These are phyloP conservation scores for Cheilosia grossa DNA, from an alignment of 2,888 invertebrate genomes.

Conservation along the genomic window DNA sequence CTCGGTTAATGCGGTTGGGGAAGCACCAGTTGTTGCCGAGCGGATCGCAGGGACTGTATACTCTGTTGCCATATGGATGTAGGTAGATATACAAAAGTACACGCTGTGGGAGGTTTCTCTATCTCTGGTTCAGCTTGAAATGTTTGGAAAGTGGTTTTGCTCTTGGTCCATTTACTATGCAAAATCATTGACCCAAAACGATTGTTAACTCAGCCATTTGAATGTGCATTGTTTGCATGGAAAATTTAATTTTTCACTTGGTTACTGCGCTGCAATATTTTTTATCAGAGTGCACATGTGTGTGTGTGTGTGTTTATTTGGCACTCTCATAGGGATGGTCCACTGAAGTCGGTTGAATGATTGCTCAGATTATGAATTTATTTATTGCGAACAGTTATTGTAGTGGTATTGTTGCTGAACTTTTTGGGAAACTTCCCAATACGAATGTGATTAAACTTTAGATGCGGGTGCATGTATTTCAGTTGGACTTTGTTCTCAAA, in stretches of 20 bases:
- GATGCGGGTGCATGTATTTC: too few relatives aligned
- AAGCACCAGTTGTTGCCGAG: conserved; percentile 39
- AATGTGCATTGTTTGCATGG: conserved; percentile 68
- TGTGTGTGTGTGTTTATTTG: conserved; percentile 20
- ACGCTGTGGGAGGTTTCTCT: conserved; percentile 2
- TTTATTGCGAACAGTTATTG: background rate
- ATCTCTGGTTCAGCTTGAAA: background rate
- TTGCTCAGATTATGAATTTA: conserved; percentile 25
- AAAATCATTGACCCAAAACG: conserved; percentile 69
- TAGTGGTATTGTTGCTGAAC: background rate
- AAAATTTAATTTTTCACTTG: conserved; percentile 59
- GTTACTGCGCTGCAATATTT: conserved; percentile 34
- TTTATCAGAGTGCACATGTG: background rate
- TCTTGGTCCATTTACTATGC: conserved; percentile 61
- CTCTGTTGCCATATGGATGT: conserved; percentile 32
- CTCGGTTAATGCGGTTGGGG: conserved; percentile 64
- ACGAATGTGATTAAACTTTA: background rate
- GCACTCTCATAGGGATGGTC: conserved; percentile 14
- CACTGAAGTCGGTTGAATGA: conserved; percentile 42
- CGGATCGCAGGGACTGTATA: conserved; percentile 4
- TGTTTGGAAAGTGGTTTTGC: conserved; percentile 51
- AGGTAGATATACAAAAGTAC: background rate
- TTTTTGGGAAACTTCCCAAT: background rate
- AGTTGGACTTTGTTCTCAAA: too few relatives aligned
- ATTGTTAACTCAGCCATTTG: conserved; percentile 68